phyloP scores from a whole-genome alignment of 2,113 vertebrate genomes.

The Pagrus major region DNA sequence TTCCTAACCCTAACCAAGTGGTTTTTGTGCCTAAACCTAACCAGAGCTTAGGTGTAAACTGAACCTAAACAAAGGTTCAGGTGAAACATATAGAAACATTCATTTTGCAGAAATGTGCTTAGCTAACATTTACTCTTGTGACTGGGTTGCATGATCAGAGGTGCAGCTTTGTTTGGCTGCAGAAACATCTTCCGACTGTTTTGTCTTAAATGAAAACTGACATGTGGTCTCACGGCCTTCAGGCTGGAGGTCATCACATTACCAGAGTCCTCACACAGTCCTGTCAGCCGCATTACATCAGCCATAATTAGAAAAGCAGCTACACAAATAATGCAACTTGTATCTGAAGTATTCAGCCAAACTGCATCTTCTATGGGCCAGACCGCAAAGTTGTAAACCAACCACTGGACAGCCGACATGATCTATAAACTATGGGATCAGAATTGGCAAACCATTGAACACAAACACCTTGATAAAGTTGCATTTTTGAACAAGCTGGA shows the following conservation, averaged over 20 bases:
- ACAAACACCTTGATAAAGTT: neutral
- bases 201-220: neutral
- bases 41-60: too few relatives aligned
- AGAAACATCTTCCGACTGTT: neutral
- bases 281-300: neutral
- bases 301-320: neutral
- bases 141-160: neutral
- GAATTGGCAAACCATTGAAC: too few relatives aligned
- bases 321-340: neutral
- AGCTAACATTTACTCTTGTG: too few relatives aligned
- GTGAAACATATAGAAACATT: too few relatives aligned
- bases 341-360: neutral
- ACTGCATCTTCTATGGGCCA: neutral
- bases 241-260: neutral
- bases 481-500: neutral
- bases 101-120: too few relatives aligned
- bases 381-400: neutral
- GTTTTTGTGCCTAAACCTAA: too few relatives aligned
- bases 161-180: neutral
- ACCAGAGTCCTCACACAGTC: neutral
- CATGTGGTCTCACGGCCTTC: constrained; percentile 7
- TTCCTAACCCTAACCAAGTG: too few relatives aligned
- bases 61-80: too few relatives aligned
- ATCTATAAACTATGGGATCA: too few relatives aligned
- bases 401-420: neutral